A percentile compares a stretch with the other conserved stretches of the same genome.
These are phyloP conservation scores for Nothobranchius kuhntae DNA, from an alignment of 2,113 vertebrate genomes.

Conservation along the genomic window DNA sequence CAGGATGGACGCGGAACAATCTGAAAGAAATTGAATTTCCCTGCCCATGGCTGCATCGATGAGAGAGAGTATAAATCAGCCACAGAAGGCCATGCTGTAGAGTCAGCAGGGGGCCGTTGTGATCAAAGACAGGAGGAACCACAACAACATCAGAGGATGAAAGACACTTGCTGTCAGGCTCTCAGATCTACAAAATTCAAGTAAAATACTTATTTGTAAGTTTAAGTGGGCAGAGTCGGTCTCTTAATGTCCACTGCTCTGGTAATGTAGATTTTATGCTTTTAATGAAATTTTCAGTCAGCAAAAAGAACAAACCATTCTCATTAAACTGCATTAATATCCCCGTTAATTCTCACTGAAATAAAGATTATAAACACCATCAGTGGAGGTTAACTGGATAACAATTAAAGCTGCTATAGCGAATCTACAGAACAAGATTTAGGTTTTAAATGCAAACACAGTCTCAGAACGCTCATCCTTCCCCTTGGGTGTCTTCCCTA, in stretches of 20 bases:
- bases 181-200: neutral
- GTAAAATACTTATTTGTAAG: neutral
- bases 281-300: neutral
- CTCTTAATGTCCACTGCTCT: neutral
- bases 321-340: too few relatives aligned
- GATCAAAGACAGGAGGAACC: constrained; percentile 1
- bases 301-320: neutral
- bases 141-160: constrained; percentile 3
- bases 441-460: too few relatives aligned
- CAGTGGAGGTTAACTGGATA: too few relatives aligned
- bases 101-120: neutral
- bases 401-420: too few relatives aligned
- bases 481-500: too few relatives aligned
- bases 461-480: too few relatives aligned
- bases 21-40: neutral
- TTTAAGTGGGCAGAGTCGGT: neutral
- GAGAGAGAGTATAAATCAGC: neutral
- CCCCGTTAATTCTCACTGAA: too few relatives aligned
- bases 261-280: neutral
- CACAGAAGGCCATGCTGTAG: neutral
- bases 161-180: neutral
- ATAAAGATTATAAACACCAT: too few relatives aligned
- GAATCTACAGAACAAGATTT: too few relatives aligned
- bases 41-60: neutral
- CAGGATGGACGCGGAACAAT: neutral